Evolutionary conservation across 2,113 vertebrate species (phyloP).

Genomic region (Stegostoma tigrinum): DNA sequence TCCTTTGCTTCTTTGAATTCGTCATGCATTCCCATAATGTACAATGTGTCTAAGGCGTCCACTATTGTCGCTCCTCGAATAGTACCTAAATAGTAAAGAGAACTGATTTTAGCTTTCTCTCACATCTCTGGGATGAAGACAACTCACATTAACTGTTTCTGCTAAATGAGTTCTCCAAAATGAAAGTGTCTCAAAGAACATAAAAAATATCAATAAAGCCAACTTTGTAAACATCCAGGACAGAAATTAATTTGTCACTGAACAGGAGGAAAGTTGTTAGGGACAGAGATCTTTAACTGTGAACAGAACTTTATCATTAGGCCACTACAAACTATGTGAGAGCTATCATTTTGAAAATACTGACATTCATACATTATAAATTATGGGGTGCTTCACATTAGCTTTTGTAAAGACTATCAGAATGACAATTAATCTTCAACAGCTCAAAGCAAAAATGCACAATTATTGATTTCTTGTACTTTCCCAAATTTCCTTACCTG

Average conservation of each 20-base stretch:
- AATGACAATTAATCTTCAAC: neutral
- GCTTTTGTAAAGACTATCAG: neutral
- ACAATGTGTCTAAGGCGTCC: slow-evolving; percentile 87
- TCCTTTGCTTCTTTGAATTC: slow-evolving; percentile 85
- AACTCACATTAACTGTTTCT: neutral
- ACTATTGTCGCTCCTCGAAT: slow-evolving; percentile 94
- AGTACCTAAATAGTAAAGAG: slow-evolving; percentile 59
- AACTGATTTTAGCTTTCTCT: slow-evolving; percentile 26
- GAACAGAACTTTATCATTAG: neutral
- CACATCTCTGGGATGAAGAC: neutral
- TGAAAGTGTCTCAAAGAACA: neutral
- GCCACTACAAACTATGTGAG: neutral
- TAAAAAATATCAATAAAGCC: neutral
- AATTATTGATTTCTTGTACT: neutral
- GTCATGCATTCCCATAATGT: slow-evolving; percentile 92
- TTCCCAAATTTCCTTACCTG: neutral
- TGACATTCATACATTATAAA: neutral
- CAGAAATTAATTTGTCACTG: neutral
- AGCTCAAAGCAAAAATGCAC: neutral
- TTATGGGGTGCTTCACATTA: neutral
- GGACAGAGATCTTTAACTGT: neutral
- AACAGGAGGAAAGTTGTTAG: neutral
- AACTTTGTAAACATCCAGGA: neutral
- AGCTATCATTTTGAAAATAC: neutral
- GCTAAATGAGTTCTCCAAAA: neutral